phyloP scores from a whole-genome alignment of 2,888 invertebrate genomes.

The Athrips mouffetella region DNA sequence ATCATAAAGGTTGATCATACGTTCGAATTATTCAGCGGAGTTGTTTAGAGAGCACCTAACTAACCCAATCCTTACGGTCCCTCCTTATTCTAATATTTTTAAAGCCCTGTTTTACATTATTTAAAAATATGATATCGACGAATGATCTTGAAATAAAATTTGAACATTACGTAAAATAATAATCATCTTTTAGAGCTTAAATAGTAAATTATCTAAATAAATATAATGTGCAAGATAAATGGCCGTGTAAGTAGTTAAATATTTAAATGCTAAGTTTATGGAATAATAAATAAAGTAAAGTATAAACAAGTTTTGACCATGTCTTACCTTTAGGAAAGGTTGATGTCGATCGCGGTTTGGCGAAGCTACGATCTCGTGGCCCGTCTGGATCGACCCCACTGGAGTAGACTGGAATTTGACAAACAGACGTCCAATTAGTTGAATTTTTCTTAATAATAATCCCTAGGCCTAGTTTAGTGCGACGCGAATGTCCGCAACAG shows the following conservation, averaged over 20 bases:
- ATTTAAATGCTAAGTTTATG: not conserved
- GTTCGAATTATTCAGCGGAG: no score
- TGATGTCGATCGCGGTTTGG: conserved; percentile 92
- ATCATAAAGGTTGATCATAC: no score
- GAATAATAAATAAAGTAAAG: not conserved
- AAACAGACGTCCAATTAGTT: not conserved
- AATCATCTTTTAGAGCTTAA: no score
- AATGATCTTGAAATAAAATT: not conserved
- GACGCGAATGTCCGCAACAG: no score
- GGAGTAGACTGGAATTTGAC: conserved; percentile 89
- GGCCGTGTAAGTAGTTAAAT: not conserved
- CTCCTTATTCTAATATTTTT: no score
- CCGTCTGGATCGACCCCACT: conserved; percentile 93
- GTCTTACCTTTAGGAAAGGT: conserved; percentile 85
- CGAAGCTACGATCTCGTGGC: conserved; percentile 93
- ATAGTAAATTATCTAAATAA: no score
- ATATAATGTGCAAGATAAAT: not conserved
- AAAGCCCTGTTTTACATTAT: no score
- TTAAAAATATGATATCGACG: not conserved
- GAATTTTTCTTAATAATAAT: not conserved
- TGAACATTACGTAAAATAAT: no score
- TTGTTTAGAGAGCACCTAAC: no score
- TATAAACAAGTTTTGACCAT: not conserved
- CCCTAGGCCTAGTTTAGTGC: no score
- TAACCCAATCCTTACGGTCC: no score